phyloP scores from a whole-genome alignment of 2,888 invertebrate genomes.

The Ptilodon capucinus region DNA sequence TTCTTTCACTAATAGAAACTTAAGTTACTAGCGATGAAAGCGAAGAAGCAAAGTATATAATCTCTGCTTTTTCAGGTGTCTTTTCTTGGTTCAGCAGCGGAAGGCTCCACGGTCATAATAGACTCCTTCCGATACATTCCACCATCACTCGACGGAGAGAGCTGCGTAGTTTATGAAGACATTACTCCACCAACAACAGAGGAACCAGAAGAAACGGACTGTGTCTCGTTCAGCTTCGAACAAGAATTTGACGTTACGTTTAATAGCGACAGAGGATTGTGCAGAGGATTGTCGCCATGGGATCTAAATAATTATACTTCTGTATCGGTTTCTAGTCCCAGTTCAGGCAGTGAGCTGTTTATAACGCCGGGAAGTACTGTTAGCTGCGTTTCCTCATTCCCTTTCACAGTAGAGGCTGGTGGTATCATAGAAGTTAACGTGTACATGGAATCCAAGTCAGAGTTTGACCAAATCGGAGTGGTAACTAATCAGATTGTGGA shows the following conservation, averaged over 20 bases:
- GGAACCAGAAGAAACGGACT: conserved; percentile 16
- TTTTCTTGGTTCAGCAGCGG: conserved; percentile 31
- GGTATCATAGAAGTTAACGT: conserved; percentile 8
- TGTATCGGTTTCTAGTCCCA: conserved; percentile 13
- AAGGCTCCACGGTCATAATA: conserved; percentile 31
- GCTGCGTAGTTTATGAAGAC: conserved; percentile 35
- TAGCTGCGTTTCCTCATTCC: conserved; percentile 30
- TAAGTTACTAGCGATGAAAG: too few relatives aligned
- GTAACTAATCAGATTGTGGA: neutral
- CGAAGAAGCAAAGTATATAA: neutral
- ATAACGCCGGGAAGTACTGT: conserved; percentile 19
- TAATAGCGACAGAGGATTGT: conserved; percentile 19
- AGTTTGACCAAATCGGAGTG: neutral
- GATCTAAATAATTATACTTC: conserved; percentile 12
- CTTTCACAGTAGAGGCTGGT: conserved; percentile 5
- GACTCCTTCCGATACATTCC: conserved; percentile 47
- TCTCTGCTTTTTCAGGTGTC: conserved; percentile 32
- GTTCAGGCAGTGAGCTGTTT: conserved; percentile 20
- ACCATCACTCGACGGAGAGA: conserved; percentile 21
- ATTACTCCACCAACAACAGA: conserved; percentile 6
- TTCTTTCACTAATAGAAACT: too few relatives aligned
- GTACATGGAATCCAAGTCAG: conserved; percentile 5
- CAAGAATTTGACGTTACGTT: conserved; percentile 17
- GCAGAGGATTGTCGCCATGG: conserved; percentile 26
- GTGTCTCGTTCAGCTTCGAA: conserved; percentile 33